Conservation (phyloP, 2,797 vertebrate genomes). For the Xenops minutus region DNA sequence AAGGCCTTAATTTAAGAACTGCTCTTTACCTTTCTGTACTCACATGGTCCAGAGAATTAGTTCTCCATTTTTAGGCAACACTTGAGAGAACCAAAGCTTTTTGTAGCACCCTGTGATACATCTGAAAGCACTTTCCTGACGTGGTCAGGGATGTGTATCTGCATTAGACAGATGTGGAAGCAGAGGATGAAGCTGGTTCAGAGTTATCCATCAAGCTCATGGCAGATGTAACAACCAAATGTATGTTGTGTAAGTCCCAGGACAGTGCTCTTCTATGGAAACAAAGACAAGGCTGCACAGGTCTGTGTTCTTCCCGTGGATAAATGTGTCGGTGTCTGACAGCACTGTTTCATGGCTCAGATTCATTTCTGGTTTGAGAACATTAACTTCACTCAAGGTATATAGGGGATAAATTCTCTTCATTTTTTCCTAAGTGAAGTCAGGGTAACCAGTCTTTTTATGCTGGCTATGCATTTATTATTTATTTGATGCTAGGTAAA, state of each 20-base stretch:
- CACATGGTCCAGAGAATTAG: too few species aligned
- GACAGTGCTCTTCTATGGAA: neutral
- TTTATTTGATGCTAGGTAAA: neutral
- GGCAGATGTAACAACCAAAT: neutral
- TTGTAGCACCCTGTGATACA: fast-evolving
- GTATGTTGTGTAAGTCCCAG: neutral
- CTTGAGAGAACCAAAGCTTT: neutral
- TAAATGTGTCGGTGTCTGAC: neutral
- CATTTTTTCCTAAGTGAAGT: neutral
- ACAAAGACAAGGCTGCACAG: neutral
- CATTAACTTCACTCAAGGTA: neutral
- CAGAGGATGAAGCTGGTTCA: neutral
- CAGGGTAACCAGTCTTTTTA: neutral
- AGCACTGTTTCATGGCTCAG: neutral
- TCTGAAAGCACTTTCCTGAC: fast-evolving
- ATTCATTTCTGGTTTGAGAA: neutral
- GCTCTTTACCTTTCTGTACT: too few species aligned
- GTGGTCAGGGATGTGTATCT: neutral
- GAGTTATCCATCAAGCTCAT: neutral
- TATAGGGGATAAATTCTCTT: neutral
- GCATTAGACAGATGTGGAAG: neutral
- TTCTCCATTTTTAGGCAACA: too few species aligned
- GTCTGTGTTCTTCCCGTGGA: neutral
- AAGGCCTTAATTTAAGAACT: too few species aligned
- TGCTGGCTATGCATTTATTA: neutral